Conservation (phyloP, 1,140 invertebrate genomes). For the Lysiphlebus fabarum region DNA sequence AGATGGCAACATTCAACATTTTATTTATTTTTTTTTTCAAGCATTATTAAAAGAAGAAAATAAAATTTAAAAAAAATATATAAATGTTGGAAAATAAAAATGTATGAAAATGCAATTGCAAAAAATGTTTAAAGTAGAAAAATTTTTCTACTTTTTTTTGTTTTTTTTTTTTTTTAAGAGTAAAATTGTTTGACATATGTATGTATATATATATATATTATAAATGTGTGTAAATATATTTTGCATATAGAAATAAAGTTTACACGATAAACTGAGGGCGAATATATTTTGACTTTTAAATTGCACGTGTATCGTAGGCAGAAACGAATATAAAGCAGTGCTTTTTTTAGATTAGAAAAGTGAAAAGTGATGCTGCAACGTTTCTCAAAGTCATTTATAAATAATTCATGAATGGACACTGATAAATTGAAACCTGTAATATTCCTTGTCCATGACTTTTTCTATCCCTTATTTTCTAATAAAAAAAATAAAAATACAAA, state of each 20-base stretch:
- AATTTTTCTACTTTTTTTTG: no score
- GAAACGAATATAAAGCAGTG: conserved; percentile 25
- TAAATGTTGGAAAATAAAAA: no score
- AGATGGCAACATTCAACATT: no score
- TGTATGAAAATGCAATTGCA: no score
- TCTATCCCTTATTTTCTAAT: no score
- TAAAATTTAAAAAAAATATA: no score
- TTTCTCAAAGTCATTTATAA: conserved; percentile 19
- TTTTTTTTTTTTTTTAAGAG: no score
- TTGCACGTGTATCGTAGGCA: conserved; percentile 7
- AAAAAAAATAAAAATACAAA: no score
- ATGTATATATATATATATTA: neutral
- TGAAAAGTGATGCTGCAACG: conserved; percentile 11
- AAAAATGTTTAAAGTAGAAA: no score
- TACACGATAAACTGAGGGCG: conserved; percentile 10
- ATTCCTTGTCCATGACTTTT: no score
- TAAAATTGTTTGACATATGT: neutral
- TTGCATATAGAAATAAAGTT: conserved; percentile 17
- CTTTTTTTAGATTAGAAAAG: conserved; percentile 24
- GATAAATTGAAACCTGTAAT: neutral
- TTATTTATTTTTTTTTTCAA: no score
- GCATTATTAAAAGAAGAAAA: no score
- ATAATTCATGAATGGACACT: conserved; percentile 23
- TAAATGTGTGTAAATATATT: conserved; percentile 3
- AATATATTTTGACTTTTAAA: conserved; percentile 28